Base-by-base conservation (phyloP, 53 echinoderm and acorn worm species). In the Crossaster papposus region DNA sequence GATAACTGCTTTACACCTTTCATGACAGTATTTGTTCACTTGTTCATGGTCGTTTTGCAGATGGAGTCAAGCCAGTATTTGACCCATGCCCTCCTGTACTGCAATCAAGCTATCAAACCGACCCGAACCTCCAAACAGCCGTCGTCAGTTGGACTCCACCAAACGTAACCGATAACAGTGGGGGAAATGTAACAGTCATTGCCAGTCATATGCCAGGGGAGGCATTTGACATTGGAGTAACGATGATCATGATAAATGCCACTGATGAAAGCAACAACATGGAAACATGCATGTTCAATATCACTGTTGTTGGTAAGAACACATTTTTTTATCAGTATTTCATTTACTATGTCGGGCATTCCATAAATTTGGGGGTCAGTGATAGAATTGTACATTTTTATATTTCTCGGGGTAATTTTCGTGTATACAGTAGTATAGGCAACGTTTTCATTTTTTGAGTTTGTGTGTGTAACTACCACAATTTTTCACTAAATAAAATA, bases 251-350 rank as follows among this genome's bases (percentile, higher is more conserved):
- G 12, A 89, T 91, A 65, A 91, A 71, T 53, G 89, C 89, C 4
- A 83, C 82, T 0, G 95, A 95, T 65, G 35, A 50, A 18, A 53
- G 88, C 53, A 85, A 81, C 34, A 91, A 89, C 65, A 28, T 34
- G 34, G 91, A 79, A 5, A 8, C 74, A 10, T 91, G 91, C 65
- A 58, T 54, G 1, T 95, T 95, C 68, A 51, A 18, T 17, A 37
- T 92, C 36, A 89, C 85, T 54, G 91, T 95, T 12, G 23, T 23
- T 11, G 86, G 86, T 86, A 68, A 68, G 68, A 28, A 4, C 28
- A 68, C 68, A 20, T n/a, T 10, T 23, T 2, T 26, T 10, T 68
- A 11, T 0, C 9, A 2, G 24, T 7, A 23, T n/a, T 64, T 29
- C 30, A 7, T 79, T 72, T 13, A 15, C 13, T 30, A 72, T 9